Evolutionary conservation across 2,888 invertebrate species (phyloP).

Genomic region (Lasioglossum malachurum): DNA sequence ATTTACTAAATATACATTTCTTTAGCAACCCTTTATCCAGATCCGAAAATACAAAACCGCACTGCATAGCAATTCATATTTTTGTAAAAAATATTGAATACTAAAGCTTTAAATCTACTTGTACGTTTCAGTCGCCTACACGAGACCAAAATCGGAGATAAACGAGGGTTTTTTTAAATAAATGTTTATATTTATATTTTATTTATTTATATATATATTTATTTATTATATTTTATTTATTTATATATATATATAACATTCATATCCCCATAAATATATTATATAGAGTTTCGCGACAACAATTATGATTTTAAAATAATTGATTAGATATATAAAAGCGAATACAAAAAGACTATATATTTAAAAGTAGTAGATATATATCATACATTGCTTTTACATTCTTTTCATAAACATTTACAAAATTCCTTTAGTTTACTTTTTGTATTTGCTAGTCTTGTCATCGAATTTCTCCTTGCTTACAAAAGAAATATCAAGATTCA

Average conservation of each 20-base stretch:
- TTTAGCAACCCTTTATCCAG: background rate
- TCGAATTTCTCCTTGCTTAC: conserved; percentile 26
- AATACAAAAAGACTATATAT: conserved; percentile 9
- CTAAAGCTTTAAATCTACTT: background rate
- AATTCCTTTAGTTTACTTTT: background rate
- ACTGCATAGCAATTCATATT: background rate
- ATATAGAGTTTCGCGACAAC: background rate
- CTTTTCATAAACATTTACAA: conserved; percentile 14
- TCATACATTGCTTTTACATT: conserved; percentile 30
- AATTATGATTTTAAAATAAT: background rate
- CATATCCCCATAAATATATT: conserved; percentile 15
- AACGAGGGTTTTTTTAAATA: background rate
- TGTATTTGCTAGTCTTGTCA: conserved; percentile 3
- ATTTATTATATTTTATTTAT: too few relatives aligned
- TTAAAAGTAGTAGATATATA: background rate
- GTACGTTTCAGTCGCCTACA: background rate
- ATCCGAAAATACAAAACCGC: background rate
- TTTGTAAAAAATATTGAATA: background rate
- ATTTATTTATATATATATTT: too few relatives aligned
- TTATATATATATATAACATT: background rate
- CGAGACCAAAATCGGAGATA: background rate
- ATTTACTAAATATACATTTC: background rate
- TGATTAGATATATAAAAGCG: background rate
- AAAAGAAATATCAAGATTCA: conserved; percentile 69
- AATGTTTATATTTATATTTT: too few relatives aligned